Evolutionary conservation across 2,113 vertebrate species (phyloP).

Genomic region (Scalopus aquaticus): DNA sequence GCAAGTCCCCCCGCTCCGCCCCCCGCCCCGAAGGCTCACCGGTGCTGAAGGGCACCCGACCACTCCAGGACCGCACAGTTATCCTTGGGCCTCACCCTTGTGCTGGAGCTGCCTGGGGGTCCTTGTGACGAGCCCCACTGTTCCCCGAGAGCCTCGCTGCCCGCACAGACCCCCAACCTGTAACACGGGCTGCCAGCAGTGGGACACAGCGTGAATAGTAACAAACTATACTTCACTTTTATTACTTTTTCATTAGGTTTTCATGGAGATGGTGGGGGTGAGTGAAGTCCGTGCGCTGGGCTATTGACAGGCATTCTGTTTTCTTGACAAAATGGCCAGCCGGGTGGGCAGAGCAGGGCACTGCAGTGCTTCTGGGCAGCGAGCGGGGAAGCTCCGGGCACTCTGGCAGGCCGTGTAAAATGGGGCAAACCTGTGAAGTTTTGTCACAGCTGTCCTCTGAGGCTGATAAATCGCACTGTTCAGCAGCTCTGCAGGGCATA

Average conservation of each 20-base stretch:
- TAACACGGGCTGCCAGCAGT: not conserved
- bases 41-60: not conserved
- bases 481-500: not conserved
- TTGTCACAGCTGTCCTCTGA: not conserved
- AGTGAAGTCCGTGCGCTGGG: not conserved
- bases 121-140: not conserved
- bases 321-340: slow-evolving; percentile 43
- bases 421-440: not conserved
- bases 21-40: too few relatives aligned
- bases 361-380: not conserved
- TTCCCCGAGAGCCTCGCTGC: not conserved
- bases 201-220: slow-evolving; percentile 59
- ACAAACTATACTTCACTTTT: slow-evolving; percentile 58
- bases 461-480: not conserved
- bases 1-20: too few relatives aligned
- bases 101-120: not conserved
- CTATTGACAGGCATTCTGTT: slow-evolving; percentile 24
- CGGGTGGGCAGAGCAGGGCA: not conserved
- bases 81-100: not conserved
- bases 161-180: not conserved
- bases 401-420: not conserved
- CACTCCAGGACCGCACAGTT: not conserved
- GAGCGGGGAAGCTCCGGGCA: rapidly evolving
- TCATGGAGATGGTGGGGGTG: slow-evolving; percentile 39
- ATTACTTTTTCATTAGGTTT: slow-evolving; percentile 64